Evolutionary conservation across 2,888 invertebrate species (phyloP), one percentile per base, ranked within the genome.

Genomic region (Plebejus anna): DNA sequence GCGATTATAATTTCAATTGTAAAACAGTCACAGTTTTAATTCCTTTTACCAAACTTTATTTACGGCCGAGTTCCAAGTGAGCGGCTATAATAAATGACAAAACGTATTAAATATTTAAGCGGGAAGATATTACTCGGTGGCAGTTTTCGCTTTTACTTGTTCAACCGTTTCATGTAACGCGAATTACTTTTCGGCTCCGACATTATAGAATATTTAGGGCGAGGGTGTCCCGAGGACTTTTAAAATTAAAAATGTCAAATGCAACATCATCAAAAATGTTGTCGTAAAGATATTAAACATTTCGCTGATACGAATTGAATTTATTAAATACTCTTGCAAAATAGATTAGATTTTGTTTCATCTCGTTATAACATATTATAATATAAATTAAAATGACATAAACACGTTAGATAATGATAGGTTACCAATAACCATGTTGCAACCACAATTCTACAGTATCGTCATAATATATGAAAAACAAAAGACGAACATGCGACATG

Each of bases 1-100:
- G 28, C 28, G 3, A 47, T 72, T 72, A 22, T 72, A 72, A 72
- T 72, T 72, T 72, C 42, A 72, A 72, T 42, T 72, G 72, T 72
- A 11, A 72, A 72, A 66, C 66, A 5, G 66, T 36, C 16, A 28
- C 42, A 0, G 28, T 51, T 51, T 73, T 73, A 73, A 73, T 51
- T 73, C 47, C 73, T 73, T 73, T 51, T 55, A 55, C 73, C 22
- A 55, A 28, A 51, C 28, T 73, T 71, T 71, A 71, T 42, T 38
- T 42, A 42, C 22, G 71, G 9, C 22, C n/a, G 36, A 70, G 28
- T 70, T 32, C 66, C 61, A 9, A 61, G 61, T 32, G 13, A 66
- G 32, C 13, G 66, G 16, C 66, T 66, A 66, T 66, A 66, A 28
- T 28, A 61, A 66, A 66, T 66, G 66, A 66, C 66, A 66, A 66